phyloP scores from a whole-genome alignment of 2,113 vertebrate genomes.

The Bombycilla garrulus region DNA sequence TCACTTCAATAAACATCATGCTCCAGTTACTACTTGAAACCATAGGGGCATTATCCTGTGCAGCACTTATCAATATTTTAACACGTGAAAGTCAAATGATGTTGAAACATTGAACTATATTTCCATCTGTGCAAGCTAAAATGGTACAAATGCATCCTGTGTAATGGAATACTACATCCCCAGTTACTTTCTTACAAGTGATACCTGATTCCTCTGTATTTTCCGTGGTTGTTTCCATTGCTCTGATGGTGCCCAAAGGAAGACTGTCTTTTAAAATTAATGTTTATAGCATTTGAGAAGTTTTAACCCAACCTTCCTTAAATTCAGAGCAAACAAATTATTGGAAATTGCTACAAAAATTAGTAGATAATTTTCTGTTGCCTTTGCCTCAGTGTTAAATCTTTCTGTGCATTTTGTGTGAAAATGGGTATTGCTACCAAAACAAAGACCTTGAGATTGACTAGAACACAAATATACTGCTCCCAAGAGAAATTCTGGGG shows the following conservation, averaged over 20 bases:
- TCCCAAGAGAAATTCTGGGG: neutral
- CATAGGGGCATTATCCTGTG: conserved; percentile 76
- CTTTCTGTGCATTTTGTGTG: neutral
- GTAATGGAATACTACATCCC: conserved; percentile 85
- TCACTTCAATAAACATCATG: conserved; percentile 83
- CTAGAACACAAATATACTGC: neutral
- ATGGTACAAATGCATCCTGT: conserved; percentile 76
- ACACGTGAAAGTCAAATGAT: conserved; percentile 90
- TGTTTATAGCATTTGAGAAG: conserved; percentile 48
- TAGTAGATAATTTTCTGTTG: neutral
- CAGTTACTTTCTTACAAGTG: conserved; percentile 81
- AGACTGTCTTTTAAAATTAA: conserved; percentile 73
- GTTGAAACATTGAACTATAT: conserved; percentile 89
- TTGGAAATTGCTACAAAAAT: conserved; percentile 23
- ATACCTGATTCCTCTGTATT: conserved; percentile 77
- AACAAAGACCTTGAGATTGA: neutral
- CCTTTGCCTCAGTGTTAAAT: neutral
- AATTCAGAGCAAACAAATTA: conserved; percentile 60
- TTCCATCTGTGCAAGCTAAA: conserved; percentile 89
- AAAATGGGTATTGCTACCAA: neutral
- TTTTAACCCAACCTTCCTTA: conserved; percentile 33
- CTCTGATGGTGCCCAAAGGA: conserved; percentile 68
- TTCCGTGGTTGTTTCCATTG: conserved; percentile 53
- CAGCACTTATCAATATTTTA: conserved; percentile 91
- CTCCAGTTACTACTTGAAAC: conserved; percentile 80